These are phyloP conservation scores for Plectropomus leopardus DNA, from an alignment of 2,113 vertebrate species.

Conservation along the genomic window DNA sequence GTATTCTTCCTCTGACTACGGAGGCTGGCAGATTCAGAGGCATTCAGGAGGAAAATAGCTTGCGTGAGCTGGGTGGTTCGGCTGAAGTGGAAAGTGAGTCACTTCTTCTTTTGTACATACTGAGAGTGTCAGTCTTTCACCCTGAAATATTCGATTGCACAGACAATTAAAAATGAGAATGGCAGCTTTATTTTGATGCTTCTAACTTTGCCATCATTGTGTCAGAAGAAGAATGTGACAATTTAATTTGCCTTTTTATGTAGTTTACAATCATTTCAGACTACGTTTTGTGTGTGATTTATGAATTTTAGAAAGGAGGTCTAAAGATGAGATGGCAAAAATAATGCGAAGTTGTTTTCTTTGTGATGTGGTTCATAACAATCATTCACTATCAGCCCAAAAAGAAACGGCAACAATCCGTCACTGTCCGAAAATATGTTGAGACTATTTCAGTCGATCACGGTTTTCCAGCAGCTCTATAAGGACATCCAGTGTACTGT, in stretches of 20 bases:
- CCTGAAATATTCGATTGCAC: constrained; percentile 7
- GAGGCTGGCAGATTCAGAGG: neutral
- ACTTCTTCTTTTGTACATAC: constrained; percentile 26
- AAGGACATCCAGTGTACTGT: neutral
- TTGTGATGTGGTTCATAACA: neutral
- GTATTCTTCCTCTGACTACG: neutral
- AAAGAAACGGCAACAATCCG: too few relatives aligned
- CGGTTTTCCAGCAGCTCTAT: neutral
- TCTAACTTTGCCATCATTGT: neutral
- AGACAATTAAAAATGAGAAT: neutral
- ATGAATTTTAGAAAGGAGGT: neutral
- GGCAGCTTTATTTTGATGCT: constrained; percentile 2
- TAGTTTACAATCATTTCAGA: neutral
- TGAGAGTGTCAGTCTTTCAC: constrained; percentile 19
- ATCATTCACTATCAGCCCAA: neutral
- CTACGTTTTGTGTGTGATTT: neutral
- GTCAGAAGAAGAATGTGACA: neutral
- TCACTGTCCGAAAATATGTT: neutral
- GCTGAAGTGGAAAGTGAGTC: constrained; percentile 56
- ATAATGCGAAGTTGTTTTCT: neutral
- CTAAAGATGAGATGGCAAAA: neutral
- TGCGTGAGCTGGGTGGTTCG: constrained; percentile 27
- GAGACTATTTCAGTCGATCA: neutral
- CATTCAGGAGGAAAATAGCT: constrained; percentile 12
- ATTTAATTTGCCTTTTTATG: neutral